Evolutionary conservation across 2,888 invertebrate genomes (phyloP).

Genomic region (Rhagonycha fulva): DNA sequence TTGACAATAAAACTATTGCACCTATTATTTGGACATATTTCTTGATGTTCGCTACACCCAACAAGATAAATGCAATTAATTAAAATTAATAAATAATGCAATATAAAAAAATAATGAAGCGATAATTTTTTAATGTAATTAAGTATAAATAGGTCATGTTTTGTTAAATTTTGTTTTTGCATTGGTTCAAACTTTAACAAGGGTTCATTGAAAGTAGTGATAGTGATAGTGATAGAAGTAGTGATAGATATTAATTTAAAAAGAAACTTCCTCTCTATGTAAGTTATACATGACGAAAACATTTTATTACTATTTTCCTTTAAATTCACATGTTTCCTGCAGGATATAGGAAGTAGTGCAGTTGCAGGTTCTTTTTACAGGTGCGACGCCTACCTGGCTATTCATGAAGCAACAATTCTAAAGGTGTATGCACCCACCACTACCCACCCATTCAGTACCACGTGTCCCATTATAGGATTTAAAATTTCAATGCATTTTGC

Average conservation of each 20-base stretch:
- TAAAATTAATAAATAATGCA: no score
- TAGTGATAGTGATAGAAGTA: not conserved
- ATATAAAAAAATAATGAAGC: no score
- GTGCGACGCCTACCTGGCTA: conserved; percentile 29
- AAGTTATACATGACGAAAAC: not conserved
- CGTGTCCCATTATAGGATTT: conserved; percentile 14
- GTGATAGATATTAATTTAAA: not conserved
- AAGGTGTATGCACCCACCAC: conserved; percentile 19
- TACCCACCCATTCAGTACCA: conserved; percentile 19
- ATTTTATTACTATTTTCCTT: not conserved
- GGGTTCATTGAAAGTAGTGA: not conserved
- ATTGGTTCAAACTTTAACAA: not conserved
- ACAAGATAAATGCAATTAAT: no score
- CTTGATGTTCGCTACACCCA: no score
- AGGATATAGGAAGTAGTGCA: conserved; percentile 25
- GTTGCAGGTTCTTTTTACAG: conserved; percentile 21
- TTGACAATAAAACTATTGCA: no score
- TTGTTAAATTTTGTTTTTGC: no score
- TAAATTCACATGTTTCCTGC: conserved; percentile 9
- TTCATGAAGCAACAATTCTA: conserved; percentile 24
- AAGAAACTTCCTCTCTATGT: not conserved
- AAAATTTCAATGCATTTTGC: not conserved
- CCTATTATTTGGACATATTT: no score
- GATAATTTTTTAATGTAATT: no score
- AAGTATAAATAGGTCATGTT: no score